Evolutionary conservation across 2,797 vertebrate species (phyloP).

Genomic region (Margarornis squamiger): DNA sequence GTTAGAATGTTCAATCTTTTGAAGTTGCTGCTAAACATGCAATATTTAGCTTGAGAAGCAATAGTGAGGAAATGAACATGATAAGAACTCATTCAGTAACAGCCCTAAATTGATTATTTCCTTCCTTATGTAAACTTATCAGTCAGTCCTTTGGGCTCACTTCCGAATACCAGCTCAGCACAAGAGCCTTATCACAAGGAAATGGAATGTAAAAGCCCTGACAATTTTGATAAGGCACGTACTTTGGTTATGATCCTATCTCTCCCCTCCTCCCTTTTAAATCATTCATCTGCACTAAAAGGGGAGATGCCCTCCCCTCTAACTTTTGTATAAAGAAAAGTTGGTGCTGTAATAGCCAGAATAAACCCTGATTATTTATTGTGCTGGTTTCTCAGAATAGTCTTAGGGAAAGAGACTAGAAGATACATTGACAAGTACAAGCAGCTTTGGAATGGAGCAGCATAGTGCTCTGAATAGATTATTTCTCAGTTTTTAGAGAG

Average conservation of each 20-base stretch:
- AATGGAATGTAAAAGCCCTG: slow-evolving; percentile 83
- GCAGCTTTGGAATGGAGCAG: not conserved
- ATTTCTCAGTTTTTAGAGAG: not conserved
- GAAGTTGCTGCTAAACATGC: slow-evolving; percentile 76
- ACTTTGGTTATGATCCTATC: slow-evolving; percentile 56
- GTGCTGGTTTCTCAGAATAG: not conserved
- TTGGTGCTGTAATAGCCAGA: not conserved
- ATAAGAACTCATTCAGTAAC: slow-evolving; percentile 90
- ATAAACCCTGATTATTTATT: not conserved
- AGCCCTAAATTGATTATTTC: slow-evolving; percentile 94
- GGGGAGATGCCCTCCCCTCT: not conserved
- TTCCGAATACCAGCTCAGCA: slow-evolving; percentile 83
- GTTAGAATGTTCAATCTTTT: slow-evolving; percentile 65
- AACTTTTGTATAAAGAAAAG: not conserved
- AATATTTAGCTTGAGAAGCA: slow-evolving; percentile 89
- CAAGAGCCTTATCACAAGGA: slow-evolving; percentile 84
- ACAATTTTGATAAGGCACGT: slow-evolving; percentile 78
- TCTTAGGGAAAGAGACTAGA: not conserved
- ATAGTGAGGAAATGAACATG: slow-evolving; percentile 82
- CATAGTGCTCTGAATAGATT: not conserved
- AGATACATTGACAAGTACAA: not conserved
- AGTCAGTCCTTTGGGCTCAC: slow-evolving; percentile 83
- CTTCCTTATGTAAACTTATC: slow-evolving; percentile 91
- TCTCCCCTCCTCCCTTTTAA: slow-evolving; percentile 6
- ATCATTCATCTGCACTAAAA: slow-evolving; percentile 35